Percentiles rank a stretch among this genome's conserved stretches.
Evolutionary conservation across 2,888 invertebrate species (phyloP).

Genomic region (Rhagonycha lutea): DNA sequence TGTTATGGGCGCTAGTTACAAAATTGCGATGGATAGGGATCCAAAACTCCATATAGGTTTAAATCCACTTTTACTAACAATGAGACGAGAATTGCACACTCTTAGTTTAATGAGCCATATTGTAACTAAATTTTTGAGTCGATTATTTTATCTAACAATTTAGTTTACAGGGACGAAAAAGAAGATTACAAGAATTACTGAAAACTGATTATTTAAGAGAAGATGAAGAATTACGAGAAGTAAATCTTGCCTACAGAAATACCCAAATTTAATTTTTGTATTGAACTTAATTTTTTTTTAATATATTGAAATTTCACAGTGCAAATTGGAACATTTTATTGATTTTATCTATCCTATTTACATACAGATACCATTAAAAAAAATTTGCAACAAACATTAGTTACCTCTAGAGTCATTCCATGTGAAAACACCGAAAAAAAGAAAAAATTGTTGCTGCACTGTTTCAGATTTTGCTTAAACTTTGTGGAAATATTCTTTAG

Average conservation of each 20-base stretch:
- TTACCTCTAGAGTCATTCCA: too few relatives aligned
- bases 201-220: slow-evolving; percentile 41
- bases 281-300: not conserved
- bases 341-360: not conserved
- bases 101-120: not conserved
- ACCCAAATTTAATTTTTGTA: slow-evolving; percentile 21
- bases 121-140: not conserved
- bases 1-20: slow-evolving; percentile 34
- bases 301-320: not conserved
- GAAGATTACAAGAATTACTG: slow-evolving; percentile 34
- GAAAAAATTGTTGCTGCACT: too few relatives aligned
- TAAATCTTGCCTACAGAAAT: slow-evolving; percentile 43
- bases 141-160: not conserved
- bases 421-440: too few relatives aligned
- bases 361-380: too few relatives aligned
- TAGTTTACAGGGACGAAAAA: not conserved
- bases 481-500: too few relatives aligned
- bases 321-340: not conserved
- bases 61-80: slow-evolving; percentile 36
- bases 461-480: too few relatives aligned
- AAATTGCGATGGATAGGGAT: slow-evolving; percentile 26
- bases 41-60: slow-evolving; percentile 36
- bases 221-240: slow-evolving; percentile 42
- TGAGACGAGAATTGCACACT: slow-evolving; percentile 36
- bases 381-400: too few relatives aligned